Evolutionary conservation across 2,888 invertebrate genomes (phyloP), one percentile per base, ranked within the genome.

Genomic region (Pseudanteris insignis): DNA sequence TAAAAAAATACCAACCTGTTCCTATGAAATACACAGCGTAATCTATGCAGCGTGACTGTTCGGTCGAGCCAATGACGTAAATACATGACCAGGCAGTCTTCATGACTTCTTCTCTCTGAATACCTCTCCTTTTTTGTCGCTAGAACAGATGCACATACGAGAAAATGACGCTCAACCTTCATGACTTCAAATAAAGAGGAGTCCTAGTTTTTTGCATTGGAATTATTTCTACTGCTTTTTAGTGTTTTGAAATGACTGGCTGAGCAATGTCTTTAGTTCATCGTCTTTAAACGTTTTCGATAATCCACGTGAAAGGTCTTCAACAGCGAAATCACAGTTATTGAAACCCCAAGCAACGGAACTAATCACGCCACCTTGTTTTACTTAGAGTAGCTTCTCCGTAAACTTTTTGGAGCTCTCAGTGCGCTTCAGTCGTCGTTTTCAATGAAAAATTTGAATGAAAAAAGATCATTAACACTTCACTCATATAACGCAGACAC

Each of bases 331-430:
- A 36, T 41, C 29, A 48, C 30, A 30, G 40, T 44, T 26, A 48
- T 57, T 55, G 53, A 65, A 65, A n/a, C n/a, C n/a, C n/a, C n/a
- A n/a, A n/a, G 38, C 63, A 44, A 51, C 53, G 57, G 44, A 58
- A 37, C 50, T 24, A 21, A 36, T 21, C 24, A 11, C 50, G 32
- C 26, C 46, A 53, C 33, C 43, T 63, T 63, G 53, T 53, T 47
- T 58, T 57, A 51, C 32, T 64, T 53, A 53, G 24, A 51, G 57
- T 50, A 58, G 43, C 50, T 58, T 46, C 34, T 57, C 34, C 29
- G 44, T 28, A 43, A 30, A 43, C 28, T 40, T 28, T 28, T 29
- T 40, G 10, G 40, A 40, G 28, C 15, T 40, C 15, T 38, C 14
- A 13, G 18, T 38, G 25, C 14, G 14, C 14, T 38, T 25, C 40